These are phyloP conservation scores for Plebejus argus DNA, from an alignment of 2,888 invertebrate genomes.

Conservation along the genomic window DNA sequence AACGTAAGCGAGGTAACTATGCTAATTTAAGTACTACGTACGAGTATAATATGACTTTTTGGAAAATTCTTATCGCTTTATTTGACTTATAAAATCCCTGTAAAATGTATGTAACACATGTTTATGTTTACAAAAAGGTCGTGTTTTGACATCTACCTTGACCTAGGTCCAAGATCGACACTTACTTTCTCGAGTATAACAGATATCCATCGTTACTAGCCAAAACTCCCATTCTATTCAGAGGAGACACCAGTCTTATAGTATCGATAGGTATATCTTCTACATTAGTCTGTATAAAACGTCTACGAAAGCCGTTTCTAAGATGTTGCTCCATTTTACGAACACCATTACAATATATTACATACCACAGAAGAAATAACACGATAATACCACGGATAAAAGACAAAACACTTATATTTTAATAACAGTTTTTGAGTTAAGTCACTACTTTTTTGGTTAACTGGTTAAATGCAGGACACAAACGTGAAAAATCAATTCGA, in stretches of 20 bases:
- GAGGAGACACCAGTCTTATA: conserved; percentile 65
- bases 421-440: background rate
- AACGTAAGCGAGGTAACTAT: no score
- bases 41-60: background rate
- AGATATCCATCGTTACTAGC: conserved; percentile 54
- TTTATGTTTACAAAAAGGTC: background rate
- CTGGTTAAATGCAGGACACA: conserved; percentile 52
- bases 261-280: conserved; percentile 66
- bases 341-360: conserved; percentile 41
- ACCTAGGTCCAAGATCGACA: conserved; percentile 38
- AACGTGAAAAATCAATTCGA: conserved; percentile 68
- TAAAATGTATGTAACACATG: background rate
- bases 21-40: background rate
- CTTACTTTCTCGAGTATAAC: conserved; percentile 64
- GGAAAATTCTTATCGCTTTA: background rate
- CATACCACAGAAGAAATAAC: conserved; percentile 46
- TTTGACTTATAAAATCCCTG: background rate
- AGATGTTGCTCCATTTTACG: conserved; percentile 54
- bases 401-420: background rate
- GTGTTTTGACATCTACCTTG: background rate
- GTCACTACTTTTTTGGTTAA: background rate
- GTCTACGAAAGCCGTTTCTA: conserved; percentile 59
- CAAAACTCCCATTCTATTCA: conserved; percentile 66
- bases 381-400: background rate
- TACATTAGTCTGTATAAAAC: conserved; percentile 63